Evolutionary conservation across 2,113 vertebrate genomes (phyloP), one percentile per base, ranked within the genome.

Genomic region (Vulpes ferrilata): DNA sequence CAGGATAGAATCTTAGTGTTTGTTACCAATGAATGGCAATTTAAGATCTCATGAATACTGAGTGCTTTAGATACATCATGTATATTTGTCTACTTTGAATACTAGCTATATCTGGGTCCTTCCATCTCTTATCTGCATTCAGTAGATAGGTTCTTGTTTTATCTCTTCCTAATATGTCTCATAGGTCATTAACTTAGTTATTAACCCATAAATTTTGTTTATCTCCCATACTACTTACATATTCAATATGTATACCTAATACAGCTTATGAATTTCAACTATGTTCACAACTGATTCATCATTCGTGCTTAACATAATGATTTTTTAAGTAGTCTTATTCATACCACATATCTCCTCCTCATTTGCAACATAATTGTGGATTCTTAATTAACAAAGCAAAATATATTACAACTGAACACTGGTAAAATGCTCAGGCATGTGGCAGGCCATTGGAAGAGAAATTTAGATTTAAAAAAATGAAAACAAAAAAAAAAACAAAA

Each of bases 361-460:
- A 48, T 62, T 85, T 51, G 64, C 7, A 81, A 13, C 6, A 71
- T n/a, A 53, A 67, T 53, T 80, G 16, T 25, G 13, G 8, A 78
- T 85, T 96, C 13, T 86, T 86, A 88, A 74, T 43, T 55, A 78
- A 74, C 23, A 15, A 2, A 85, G 7, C 3, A 62, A 94, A 74
- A n/a, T 16, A 30, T 27, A 51, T 59, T 73, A 64, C 12, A 88
- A 51, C 22, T n/a, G 16, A 94, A 74, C 35, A 35, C 7, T 51
- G 55, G 38, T 15, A 5, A 86, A 57, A 81, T 32, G 32, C 43
- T 43, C 59, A 78, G 60, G n/a, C 76, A 60, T n/a, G 13, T 17
- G 32, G 51, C 22, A 78, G 22, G 25, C 71, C 48, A 55, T 53
- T 19, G 5, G 10, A 90, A 78, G 32, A 81, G 7, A 62, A 8